Base-by-base conservation (phyloP, 2,888 invertebrate genomes). In the Tinea pellionella region DNA sequence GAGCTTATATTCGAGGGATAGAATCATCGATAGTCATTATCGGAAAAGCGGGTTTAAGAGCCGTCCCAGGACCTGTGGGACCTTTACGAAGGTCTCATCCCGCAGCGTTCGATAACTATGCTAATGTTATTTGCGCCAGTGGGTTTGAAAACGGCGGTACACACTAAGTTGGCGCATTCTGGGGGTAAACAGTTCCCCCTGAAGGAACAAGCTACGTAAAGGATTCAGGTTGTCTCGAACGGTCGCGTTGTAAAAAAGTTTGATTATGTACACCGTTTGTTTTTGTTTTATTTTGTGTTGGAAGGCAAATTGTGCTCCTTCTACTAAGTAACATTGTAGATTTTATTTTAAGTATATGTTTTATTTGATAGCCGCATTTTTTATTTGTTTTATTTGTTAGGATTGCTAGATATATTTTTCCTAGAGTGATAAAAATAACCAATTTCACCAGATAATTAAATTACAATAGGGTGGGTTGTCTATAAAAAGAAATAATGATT, bases 11-110 rank as follows among this genome's bases (percentile, higher is more conserved):
- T 82, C 72, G 74, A 78, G 80, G 75, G 47, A 13, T 73, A 69
- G 77, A 82, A 84, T 85, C 86, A 87, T 87, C 85, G 82, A 83
- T 82, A 85, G 84, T 86, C 83, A 85, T 85, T 87, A 87, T 87
- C 80, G 85, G 80, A 77, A 80, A 83, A 82, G 80, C 79, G 84
- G 80, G 83, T 81, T 81, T 85, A 81, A 86, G 82, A 85, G 80
- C 76, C 80, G 75, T 77, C 76, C 77, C 75, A 71, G 74, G 74
- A 83, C 82, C 83, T 67, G 65, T 69, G 83, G 83, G 82, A 81
- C 84, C 82, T 78, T 85, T 85, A 78, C 78, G 71, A 72, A 80
- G 82, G 85, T 82, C 83, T 82, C 84, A 84, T 85, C 84, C 80
- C 80, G 69, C 73, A 77, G 77, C 79, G 78, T 81, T 82, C 84